Conservation (phyloP, 2,888 invertebrate species). For the Drosophila nigritarsus region DNA sequence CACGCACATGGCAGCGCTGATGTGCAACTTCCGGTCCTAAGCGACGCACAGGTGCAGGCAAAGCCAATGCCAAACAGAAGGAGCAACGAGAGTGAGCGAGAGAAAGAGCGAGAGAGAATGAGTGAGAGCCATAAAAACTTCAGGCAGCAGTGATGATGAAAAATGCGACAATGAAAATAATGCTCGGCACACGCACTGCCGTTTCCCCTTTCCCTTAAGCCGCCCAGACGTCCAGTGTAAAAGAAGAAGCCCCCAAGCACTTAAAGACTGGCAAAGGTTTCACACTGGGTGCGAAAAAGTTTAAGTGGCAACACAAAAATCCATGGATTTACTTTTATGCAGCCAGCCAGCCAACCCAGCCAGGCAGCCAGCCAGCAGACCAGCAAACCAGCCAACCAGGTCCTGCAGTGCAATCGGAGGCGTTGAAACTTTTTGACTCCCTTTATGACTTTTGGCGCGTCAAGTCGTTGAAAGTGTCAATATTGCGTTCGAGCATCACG, state of each 20-base stretch:
- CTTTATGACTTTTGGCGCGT: slow-evolving; percentile 80
- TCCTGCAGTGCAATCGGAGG: slow-evolving; percentile 49
- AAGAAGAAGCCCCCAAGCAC: slow-evolving; percentile 47
- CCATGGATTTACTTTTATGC: slow-evolving; percentile 81
- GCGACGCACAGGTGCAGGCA: slow-evolving; percentile 78
- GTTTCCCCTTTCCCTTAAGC: not conserved
- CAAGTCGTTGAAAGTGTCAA: slow-evolving; percentile 81
- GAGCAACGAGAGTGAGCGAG: slow-evolving; percentile 11
- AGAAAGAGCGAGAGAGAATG: slow-evolving; percentile 4
- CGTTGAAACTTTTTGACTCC: slow-evolving; percentile 63
- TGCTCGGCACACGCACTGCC: slow-evolving; percentile 64
- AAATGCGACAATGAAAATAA: slow-evolving; percentile 83
- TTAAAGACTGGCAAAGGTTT: slow-evolving; percentile 65
- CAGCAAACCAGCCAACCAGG: slow-evolving; percentile 10
- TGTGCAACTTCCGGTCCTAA: slow-evolving; percentile 77
- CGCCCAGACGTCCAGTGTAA: slow-evolving; percentile 53
- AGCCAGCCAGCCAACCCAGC: slow-evolving; percentile 32
- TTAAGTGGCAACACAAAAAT: slow-evolving; percentile 82
- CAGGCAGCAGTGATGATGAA: slow-evolving; percentile 75
- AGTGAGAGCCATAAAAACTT: slow-evolving; percentile 71
- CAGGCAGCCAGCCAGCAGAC: not conserved
- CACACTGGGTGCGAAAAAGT: slow-evolving; percentile 79
- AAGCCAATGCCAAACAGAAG: slow-evolving; percentile 36
- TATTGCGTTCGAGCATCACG: slow-evolving; percentile 81
- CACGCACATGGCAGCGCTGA: slow-evolving; percentile 64